phyloP scores from a whole-genome alignment of 1,140 invertebrate species.

The Nymphalis io region DNA sequence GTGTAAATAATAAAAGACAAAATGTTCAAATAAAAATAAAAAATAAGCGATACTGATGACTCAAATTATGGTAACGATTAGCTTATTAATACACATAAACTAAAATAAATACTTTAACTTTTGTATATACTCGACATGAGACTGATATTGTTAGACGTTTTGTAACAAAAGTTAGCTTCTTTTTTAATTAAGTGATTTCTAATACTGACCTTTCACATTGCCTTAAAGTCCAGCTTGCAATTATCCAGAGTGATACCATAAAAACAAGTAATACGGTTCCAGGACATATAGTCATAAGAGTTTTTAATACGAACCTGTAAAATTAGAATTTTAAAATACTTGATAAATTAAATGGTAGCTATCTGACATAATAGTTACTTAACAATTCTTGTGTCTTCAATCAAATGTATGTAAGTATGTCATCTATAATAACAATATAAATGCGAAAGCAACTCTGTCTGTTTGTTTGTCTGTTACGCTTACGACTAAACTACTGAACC shows the following conservation, averaged over 20 bases:
- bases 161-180: constrained; percentile 27
- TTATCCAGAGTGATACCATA: constrained; percentile 99
- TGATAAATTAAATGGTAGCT: constrained; percentile 2
- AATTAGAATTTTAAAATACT: constrained; percentile 8
- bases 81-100: constrained; percentile 48
- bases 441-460: no score
- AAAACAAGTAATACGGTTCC: constrained; percentile 98
- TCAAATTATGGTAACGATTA: constrained; percentile 49
- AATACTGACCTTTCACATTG: constrained; percentile 97
- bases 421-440: no score
- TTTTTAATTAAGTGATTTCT: constrained; percentile 25
- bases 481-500: no score
- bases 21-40: constrained; percentile 50
- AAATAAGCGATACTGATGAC: constrained; percentile 64
- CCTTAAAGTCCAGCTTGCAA: constrained; percentile 98
- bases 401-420: no score
- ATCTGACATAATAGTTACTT: no score
- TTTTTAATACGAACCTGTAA: constrained; percentile 97
- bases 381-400: no score
- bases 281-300: constrained; percentile 99
- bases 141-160: constrained; percentile 22
- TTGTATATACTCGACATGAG: constrained; percentile 33
- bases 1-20: constrained; percentile 45
- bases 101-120: constrained; percentile 41
- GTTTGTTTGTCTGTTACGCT: no score